phyloP scores from a whole-genome alignment of 1,140 invertebrate species.

The Theocolax elegans region DNA sequence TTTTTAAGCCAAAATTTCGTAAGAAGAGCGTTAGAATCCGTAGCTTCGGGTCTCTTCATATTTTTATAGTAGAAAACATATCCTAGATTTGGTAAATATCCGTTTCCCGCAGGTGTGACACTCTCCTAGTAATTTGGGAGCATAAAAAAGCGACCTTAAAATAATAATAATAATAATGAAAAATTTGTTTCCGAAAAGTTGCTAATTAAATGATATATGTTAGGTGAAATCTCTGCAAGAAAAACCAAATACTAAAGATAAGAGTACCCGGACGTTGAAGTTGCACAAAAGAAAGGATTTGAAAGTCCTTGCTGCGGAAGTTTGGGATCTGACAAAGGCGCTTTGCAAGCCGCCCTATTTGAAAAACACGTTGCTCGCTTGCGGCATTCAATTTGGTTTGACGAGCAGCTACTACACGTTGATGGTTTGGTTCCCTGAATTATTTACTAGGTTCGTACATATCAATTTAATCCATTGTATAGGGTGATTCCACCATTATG shows the following conservation, averaged over 20 bases:
- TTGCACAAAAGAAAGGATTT: constrained; percentile 76
- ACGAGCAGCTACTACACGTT: constrained; percentile 84
- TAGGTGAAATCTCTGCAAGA: constrained; percentile 76
- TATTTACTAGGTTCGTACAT: constrained; percentile 69
- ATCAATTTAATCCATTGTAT: background rate
- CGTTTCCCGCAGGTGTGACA: too few species aligned
- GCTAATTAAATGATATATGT: too few species aligned
- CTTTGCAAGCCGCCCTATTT: constrained; percentile 77
- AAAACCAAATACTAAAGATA: constrained; percentile 72
- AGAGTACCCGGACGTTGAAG: constrained; percentile 55
- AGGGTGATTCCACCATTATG: too few species aligned
- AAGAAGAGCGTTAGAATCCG: too few species aligned
- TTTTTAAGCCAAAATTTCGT: too few species aligned
- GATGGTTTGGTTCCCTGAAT: constrained; percentile 87
- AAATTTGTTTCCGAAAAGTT: too few species aligned
- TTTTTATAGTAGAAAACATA: too few species aligned
- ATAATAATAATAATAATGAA: too few species aligned
- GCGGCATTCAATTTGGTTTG: constrained; percentile 79
- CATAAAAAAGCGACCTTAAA: too few species aligned
- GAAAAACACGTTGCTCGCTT: constrained; percentile 77
- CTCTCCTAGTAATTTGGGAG: too few species aligned
- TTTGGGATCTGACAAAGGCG: constrained; percentile 75
- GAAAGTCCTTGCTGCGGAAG: constrained; percentile 72
- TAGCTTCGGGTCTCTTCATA: too few species aligned
- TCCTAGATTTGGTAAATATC: too few species aligned